phyloP scores from a whole-genome alignment of 2,797 vertebrate species.

The Alfaro cultratus region DNA sequence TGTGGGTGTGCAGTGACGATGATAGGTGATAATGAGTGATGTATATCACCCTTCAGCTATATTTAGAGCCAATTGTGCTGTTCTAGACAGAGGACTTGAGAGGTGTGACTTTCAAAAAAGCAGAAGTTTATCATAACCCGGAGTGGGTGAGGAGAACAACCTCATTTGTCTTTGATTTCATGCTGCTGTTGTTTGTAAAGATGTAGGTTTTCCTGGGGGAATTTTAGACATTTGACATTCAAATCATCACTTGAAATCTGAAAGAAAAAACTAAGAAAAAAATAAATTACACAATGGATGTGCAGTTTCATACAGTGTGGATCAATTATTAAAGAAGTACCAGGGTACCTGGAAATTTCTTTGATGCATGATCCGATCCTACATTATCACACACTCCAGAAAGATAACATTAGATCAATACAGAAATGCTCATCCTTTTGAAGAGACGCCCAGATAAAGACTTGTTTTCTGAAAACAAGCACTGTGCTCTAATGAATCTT shows the following conservation, averaged over 20 bases:
- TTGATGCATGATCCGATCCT: not conserved
- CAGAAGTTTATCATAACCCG: constrained; percentile 43
- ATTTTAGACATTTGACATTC: not conserved
- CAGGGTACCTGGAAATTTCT: not conserved
- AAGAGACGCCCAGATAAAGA: not conserved
- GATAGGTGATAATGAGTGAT: constrained; percentile 53
- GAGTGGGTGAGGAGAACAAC: constrained; percentile 28
- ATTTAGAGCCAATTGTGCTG: constrained; percentile 56
- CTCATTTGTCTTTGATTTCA: constrained; percentile 33
- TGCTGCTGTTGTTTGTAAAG: constrained; percentile 17
- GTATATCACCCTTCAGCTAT: constrained; percentile 48
- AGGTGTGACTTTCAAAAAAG: constrained; percentile 52
- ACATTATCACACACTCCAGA: not conserved
- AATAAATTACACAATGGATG: not conserved
- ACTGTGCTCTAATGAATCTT: not conserved
- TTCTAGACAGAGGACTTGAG: constrained; percentile 34
- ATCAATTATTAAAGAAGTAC: not conserved
- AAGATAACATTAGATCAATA: not conserved
- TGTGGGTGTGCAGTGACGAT: constrained; percentile 15
- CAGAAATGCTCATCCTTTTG: not conserved
- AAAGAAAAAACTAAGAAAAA: not conserved
- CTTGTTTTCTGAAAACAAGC: not conserved
- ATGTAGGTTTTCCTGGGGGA: constrained; percentile 17
- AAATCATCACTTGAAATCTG: not conserved
- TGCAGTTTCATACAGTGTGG: not conserved